Evolutionary conservation across 2,113 vertebrate genomes (phyloP).

Genomic region (Oryctolagus cuniculus): DNA sequence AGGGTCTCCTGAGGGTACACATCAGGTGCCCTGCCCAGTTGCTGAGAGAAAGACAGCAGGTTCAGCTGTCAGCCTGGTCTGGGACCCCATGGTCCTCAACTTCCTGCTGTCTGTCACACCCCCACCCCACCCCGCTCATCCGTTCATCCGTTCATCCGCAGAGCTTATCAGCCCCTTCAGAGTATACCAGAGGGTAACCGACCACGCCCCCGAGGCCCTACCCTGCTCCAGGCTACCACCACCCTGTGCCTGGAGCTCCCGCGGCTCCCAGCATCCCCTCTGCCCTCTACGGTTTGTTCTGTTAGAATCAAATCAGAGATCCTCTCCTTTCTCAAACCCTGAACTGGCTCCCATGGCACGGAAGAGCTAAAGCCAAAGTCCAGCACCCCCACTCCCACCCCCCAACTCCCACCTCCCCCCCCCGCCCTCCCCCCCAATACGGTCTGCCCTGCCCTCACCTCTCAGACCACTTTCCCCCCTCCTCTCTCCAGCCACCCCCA

Average conservation of each 20-base stretch:
- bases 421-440: rapidly evolving
- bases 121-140: neutral
- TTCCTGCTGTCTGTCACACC: neutral
- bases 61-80: neutral
- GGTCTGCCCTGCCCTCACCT: too few relatives aligned
- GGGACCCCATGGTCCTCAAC: too few relatives aligned
- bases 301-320: neutral
- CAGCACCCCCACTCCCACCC: neutral
- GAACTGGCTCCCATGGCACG: neutral
- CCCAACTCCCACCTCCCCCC: neutral
- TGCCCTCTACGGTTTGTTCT: neutral
- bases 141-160: neutral
- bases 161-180: neutral
- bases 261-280: neutral
- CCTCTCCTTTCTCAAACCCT: neutral
- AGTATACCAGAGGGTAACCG: neutral
- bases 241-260: rapidly evolving
- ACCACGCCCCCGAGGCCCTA: rapidly evolving
- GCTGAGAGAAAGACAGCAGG: neutral
- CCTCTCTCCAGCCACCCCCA: neutral
- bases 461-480: neutral
- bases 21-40: neutral
- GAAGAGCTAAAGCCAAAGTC: neutral
- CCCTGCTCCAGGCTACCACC: neutral
- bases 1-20: neutral